Conservation (phyloP, 1,140 invertebrate genomes). For the Drosophila nannoptera region DNA sequence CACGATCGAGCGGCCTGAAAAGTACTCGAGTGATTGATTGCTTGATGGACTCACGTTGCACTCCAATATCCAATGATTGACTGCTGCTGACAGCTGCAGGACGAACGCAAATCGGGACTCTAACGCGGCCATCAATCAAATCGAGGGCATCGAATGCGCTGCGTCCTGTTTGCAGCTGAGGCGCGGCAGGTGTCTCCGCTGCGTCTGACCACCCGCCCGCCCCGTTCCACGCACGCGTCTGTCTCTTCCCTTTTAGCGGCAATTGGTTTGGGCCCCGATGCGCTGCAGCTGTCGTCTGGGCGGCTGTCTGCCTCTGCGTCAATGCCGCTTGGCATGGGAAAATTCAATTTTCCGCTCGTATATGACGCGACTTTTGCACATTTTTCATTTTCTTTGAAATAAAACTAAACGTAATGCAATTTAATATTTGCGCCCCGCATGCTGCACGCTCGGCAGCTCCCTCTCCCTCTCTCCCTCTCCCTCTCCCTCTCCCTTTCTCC, state of each 20-base stretch:
- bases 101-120: background rate
- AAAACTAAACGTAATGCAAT: conserved; percentile 66
- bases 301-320: conserved; percentile 31
- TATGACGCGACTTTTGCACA: conserved; percentile 42
- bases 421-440: conserved; percentile 69
- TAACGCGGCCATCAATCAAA: conserved; percentile 17
- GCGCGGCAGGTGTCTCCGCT: conserved; percentile 48
- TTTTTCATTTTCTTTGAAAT: conserved; percentile 52
- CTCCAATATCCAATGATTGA: background rate
- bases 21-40: too few relatives aligned
- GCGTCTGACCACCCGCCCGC: background rate
- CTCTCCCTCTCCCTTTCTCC: background rate
- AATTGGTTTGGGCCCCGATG: background rate
- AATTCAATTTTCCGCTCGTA: conserved; percentile 62
- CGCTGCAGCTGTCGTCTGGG: conserved; percentile 4
- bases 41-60: background rate
- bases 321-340: conserved; percentile 64
- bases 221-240: background rate
- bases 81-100: background rate
- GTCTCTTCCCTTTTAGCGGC: background rate
- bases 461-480: background rate
- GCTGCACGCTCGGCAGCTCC: conserved; percentile 25
- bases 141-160: conserved; percentile 45
- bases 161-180: conserved; percentile 48
- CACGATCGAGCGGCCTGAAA: too few relatives aligned